Conservation (phyloP, 2,113 vertebrate genomes). For the Pandion haliaetus region DNA sequence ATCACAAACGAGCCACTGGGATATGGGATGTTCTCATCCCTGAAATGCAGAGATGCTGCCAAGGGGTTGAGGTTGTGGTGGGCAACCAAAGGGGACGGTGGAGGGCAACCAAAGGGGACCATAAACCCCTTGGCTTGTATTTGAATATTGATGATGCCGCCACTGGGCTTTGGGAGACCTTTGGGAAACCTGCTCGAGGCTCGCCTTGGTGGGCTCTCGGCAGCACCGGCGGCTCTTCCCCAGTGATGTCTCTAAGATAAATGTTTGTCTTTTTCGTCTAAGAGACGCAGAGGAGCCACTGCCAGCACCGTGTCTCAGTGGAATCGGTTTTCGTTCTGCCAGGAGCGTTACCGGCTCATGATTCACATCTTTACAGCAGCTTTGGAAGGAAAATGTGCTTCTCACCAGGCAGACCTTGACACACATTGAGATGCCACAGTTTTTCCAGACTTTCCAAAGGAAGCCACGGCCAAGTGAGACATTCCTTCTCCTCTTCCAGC, state of each 20-base stretch:
- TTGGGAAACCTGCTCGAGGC: not conserved
- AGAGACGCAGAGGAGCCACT: not conserved
- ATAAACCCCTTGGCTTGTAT: not conserved
- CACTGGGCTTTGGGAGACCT: rapidly evolving
- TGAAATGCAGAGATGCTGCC: rapidly evolving
- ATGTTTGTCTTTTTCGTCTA: not conserved
- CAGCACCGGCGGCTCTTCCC: not conserved
- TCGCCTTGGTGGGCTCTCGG: not conserved
- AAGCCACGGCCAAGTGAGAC: slow-evolving; percentile 25
- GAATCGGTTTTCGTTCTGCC: not conserved
- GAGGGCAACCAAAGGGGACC: not conserved
- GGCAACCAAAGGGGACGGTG: not conserved
- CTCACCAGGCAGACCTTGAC: not conserved
- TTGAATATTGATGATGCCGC: no score
- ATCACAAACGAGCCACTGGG: not conserved
- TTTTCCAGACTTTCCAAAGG: slow-evolving; percentile 54
- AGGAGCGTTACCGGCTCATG: slow-evolving; percentile 33
- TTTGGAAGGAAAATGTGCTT: slow-evolving; percentile 30
- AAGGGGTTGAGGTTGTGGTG: not conserved
- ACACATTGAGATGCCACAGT: not conserved
- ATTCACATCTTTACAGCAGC: slow-evolving; percentile 48
- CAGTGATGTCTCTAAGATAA: not conserved
- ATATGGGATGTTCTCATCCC: not conserved
- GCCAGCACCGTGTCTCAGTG: not conserved
- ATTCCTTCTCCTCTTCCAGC: slow-evolving; percentile 48